Percentiles rank a stretch among this genome's conserved stretches.
phyloP scores from a whole-genome alignment of 2,888 invertebrate genomes.

The Ennomos quercinarius region DNA sequence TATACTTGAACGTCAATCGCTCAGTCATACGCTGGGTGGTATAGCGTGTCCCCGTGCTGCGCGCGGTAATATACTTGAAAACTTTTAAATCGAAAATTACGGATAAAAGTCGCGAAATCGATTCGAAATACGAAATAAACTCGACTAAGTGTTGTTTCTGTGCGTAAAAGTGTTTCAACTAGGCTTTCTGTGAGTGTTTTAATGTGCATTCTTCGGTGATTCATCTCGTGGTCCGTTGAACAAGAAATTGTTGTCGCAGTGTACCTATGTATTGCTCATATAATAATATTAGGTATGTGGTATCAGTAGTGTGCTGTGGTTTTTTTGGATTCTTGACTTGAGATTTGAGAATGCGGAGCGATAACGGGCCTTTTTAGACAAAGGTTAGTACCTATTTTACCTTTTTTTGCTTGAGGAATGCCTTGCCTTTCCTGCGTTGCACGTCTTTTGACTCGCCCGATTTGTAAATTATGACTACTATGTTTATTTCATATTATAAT shows the following conservation, averaged over 20 bases:
- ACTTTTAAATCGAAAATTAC: constrained; percentile 70
- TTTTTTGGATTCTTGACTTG: constrained; percentile 45
- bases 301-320: constrained; percentile 66
- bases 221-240: constrained; percentile 67
- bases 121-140: constrained; percentile 57
- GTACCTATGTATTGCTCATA: constrained; percentile 52
- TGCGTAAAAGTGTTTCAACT: constrained; percentile 60
- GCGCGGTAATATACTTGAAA: constrained; percentile 57
- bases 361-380: constrained; percentile 40
- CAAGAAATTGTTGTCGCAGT: constrained; percentile 75
- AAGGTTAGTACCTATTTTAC: constrained; percentile 44
- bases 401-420: constrained; percentile 9
- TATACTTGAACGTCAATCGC: constrained; percentile 68
- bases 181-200: constrained; percentile 58
- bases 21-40: constrained; percentile 65
- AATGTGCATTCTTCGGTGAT: constrained; percentile 80
- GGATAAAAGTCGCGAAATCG: constrained; percentile 48
- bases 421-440: too few relatives aligned
- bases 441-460: too few relatives aligned
- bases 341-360: constrained; percentile 45
- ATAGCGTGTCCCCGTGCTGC: constrained; percentile 58
- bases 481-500: too few relatives aligned
- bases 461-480: too few relatives aligned
- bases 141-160: constrained; percentile 55
- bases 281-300: constrained; percentile 60